Evolutionary conservation across 2,888 invertebrate species (phyloP).

Genomic region (Platycheirus rosarum): DNA sequence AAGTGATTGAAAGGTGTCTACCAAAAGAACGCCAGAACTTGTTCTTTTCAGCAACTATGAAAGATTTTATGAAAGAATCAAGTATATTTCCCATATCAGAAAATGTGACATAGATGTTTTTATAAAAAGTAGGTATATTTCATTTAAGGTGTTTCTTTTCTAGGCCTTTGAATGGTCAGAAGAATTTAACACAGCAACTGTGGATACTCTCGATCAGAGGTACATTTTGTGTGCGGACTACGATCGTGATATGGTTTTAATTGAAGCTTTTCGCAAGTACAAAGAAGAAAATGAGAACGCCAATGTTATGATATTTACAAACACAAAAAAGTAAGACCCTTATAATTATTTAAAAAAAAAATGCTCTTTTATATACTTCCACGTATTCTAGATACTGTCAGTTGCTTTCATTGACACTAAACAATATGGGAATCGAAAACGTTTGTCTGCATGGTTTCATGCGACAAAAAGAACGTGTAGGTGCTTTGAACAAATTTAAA

Average conservation of each 20-base stretch:
- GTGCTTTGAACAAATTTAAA: constrained; percentile 93
- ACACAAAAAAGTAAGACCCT: constrained; percentile 95
- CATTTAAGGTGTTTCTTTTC: no score
- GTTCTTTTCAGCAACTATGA: constrained; percentile 97
- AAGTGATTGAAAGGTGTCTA: constrained; percentile 89
- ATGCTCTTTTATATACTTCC: neutral
- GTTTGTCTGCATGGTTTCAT: constrained; percentile 97
- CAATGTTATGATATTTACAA: constrained; percentile 96
- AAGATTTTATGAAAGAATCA: constrained; percentile 89
- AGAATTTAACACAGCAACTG: constrained; percentile 89
- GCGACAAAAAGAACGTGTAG: constrained; percentile 92
- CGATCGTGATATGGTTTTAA: constrained; percentile 95
- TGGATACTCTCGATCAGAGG: constrained; percentile 93
- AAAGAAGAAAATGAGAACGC: constrained; percentile 88
- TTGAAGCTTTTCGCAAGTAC: constrained; percentile 91
- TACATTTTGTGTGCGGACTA: constrained; percentile 96
- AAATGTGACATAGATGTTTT: constrained; percentile 83
- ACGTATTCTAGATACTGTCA: constrained; percentile 94
- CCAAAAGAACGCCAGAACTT: constrained; percentile 93
- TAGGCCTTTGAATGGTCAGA: constrained; percentile 86
- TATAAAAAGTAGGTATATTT: neutral
- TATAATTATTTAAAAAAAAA: no score
- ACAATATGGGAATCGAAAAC: constrained; percentile 93
- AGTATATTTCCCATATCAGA: constrained; percentile 85
- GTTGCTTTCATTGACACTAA: constrained; percentile 93